These are phyloP conservation scores for Ptilodon capucinus DNA, from an alignment of 2,888 invertebrate species.

Conservation along the genomic window DNA sequence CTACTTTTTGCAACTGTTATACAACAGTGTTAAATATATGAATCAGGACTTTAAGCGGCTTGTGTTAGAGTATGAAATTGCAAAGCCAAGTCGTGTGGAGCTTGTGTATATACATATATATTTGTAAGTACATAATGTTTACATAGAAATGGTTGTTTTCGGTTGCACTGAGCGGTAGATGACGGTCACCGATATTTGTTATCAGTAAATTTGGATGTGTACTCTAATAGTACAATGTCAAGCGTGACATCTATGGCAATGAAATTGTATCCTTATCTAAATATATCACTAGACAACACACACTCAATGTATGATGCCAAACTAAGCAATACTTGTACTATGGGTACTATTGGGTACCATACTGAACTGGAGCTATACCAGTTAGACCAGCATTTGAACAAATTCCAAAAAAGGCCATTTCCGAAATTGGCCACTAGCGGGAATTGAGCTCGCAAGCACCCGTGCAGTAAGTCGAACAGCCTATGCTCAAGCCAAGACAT, in stretches of 20 bases:
- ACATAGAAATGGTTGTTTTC: conserved; percentile 27
- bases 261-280: background rate
- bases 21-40: background rate
- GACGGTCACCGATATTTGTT: conserved; percentile 34
- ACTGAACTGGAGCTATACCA: no score
- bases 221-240: conserved; percentile 5
- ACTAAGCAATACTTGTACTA: no score
- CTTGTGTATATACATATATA: background rate
- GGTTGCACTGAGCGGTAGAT: conserved; percentile 18
- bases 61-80: background rate
- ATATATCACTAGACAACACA: no score
- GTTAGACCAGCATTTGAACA: no score
- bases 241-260: background rate
- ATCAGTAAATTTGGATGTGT: conserved; percentile 18
- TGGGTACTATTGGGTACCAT: no score
- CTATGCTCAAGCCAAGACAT: no score
- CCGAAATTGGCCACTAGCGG: no score
- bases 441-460: no score
- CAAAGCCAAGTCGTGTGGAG: background rate
- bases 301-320: no score
- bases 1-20: background rate
- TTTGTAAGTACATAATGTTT: conserved; percentile 38
- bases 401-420: no score
- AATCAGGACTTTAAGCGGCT: background rate
- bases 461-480: no score